Percentiles rank a stretch among this genome's conserved stretches.
phyloP scores from a whole-genome alignment of 1,140 invertebrate genomes.

The Aphis gossypii region DNA sequence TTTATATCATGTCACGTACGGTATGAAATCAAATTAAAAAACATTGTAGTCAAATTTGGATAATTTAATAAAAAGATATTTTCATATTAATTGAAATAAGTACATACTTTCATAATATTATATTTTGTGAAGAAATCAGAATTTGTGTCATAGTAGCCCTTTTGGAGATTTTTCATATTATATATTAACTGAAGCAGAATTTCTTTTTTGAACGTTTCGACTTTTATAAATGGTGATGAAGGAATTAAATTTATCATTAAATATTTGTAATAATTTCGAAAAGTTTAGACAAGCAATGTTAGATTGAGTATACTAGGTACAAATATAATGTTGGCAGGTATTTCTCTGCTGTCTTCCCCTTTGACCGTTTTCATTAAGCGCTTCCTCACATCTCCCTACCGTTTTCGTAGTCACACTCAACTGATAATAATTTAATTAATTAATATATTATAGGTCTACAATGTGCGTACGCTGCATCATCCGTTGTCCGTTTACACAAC shows the following conservation, averaged over 20 bases:
- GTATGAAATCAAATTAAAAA: too few relatives aligned
- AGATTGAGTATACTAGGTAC: too few relatives aligned
- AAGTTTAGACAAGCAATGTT: background rate
- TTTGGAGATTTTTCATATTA: background rate
- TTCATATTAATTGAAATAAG: too few relatives aligned
- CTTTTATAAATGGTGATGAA: background rate
- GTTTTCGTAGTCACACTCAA: background rate
- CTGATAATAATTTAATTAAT: slow-evolving; percentile 12
- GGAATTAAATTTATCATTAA: background rate
- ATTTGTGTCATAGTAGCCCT: background rate
- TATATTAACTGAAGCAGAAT: background rate
- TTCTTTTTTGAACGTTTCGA: too few relatives aligned
- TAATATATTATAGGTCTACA: background rate
- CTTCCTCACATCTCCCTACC: background rate
- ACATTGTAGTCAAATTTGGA: too few relatives aligned
- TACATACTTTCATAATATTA: too few relatives aligned
- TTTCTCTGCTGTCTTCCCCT: background rate
- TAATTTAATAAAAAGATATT: too few relatives aligned
- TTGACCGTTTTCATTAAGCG: background rate
- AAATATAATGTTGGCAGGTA: background rate
- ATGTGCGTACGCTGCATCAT: background rate
- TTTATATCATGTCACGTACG: too few relatives aligned
- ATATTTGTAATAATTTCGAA: background rate
- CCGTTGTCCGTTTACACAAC: background rate
- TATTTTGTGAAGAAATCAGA: background rate